Evolutionary conservation across 92 coral and sea anemone genomes (phyloP), one percentile per base, ranked within the genome.

Genomic region (Zoanthus sansibaricus): DNA sequence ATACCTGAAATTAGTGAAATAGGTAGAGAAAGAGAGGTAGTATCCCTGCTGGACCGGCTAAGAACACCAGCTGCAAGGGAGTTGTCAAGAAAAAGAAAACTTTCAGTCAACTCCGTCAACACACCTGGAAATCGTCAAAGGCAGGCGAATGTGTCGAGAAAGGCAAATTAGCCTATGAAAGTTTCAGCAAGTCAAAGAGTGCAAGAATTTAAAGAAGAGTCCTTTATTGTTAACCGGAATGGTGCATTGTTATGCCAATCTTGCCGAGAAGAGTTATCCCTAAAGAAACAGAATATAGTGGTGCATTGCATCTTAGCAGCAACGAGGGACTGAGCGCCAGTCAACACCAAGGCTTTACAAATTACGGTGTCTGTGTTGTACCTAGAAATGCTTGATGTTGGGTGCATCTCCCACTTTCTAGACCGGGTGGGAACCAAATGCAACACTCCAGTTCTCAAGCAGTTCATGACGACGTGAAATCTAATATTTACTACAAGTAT

Each of bases 141-240:
- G 21, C 68, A 61, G 17, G 17, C 68, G 5, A 61, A n/a, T 7
- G 68, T 61, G 68, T 61, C 68, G 21, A 61, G 68, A 61, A 61
- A 61, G 68, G 68, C 68, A 61, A 61, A 61, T 61, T 5, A 61
- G 68, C 3, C 68, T 14, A 61, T 61, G 68, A 61, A 61, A 61
- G 16, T 61, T 31, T 52, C 55, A 68, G 67, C 88, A 61, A 75
- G 46, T 46, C 62, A 84, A 83, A 25, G 86, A 32, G 80, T 85
- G 15, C 47, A 64, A 33, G 82, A 84, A 61, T 89, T 84, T 55
- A 77, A 83, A 48, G 91, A 45, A 10, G 91, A 88, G 59, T 32
- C 62, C 52, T 68, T 76, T n/a, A 67, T 72, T 61, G 89, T 55
- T 45, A 62, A 25, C 25, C 25, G 25, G 0, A 25, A 25, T 25